Base-by-base conservation (phyloP, 2,888 invertebrate genomes). In the Parnassius orleans region DNA sequence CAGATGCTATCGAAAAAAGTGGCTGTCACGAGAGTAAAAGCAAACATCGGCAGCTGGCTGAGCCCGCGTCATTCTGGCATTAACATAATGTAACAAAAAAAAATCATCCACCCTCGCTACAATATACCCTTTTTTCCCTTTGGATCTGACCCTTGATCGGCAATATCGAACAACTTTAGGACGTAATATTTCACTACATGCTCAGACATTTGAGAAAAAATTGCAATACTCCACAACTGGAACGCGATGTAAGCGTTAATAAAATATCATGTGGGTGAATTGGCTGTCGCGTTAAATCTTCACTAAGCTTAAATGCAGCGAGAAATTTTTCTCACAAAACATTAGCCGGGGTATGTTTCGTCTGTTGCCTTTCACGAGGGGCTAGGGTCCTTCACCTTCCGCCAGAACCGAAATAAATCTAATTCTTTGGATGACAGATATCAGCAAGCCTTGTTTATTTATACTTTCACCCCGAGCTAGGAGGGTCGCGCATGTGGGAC, bases 381-480 rank as follows among this genome's bases (percentile, higher is more conserved):
- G 81, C 75, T 70, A 73, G 79, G 87, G 86, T 86, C 86, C 79
- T 88, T 87, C 86, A 87, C 84, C 89, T 89, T 88, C 85, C 81
- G 84, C 77, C 75, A 77, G 77, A 83, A 83, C 85, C 79, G 86
- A 89, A 87, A 90, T 90, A 88, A 90, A 90, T 90, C 87, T 89
- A 88, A 90, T 87, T 85, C 88, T 72, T 87, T 72, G 84, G 86
- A 89, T 91, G 91, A 90, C 90, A 90, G 89, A 89, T 90, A 91
- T 89, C 91, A 89, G 90, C 87, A 86, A 89, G 87, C 80, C 85
- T 87, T 86, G 89, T 90, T 89, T 91, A 91, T 91, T 90, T 90
- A 88, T 91, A 90, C 83, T 87, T 88, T 88, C 83, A 84, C 83
- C 84, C 84, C 72, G 74, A 75, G 73, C 74, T 78, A 68, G 77